phyloP scores from a whole-genome alignment of 2,888 invertebrate genomes.

The Danaus chrysippus region DNA sequence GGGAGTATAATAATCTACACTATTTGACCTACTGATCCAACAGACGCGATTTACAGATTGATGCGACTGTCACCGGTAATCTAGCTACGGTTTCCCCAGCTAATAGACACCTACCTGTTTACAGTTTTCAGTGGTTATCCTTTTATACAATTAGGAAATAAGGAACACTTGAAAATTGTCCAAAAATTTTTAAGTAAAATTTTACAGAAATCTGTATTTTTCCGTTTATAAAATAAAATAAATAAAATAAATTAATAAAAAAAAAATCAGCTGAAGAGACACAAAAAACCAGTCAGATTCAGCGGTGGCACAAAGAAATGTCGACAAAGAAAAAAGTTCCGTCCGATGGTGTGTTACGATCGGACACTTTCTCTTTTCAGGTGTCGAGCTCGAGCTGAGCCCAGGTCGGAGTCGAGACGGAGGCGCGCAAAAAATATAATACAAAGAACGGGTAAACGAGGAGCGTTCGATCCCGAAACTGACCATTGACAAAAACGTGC shows the following conservation, averaged over 20 bases:
- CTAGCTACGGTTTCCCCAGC: constrained; percentile 23
- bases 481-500: constrained; percentile 89
- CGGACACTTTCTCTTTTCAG: constrained; percentile 68
- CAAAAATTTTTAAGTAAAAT: not conserved
- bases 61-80: constrained; percentile 1
- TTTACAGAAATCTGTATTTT: not conserved
- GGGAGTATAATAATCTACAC: constrained; percentile 1
- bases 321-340: constrained; percentile 57
- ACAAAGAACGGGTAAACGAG: constrained; percentile 56
- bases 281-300: not conserved
- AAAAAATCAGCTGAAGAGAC: not conserved
- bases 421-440: constrained; percentile 1
- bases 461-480: constrained; percentile 50
- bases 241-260: not conserved
- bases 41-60: constrained; percentile 9
- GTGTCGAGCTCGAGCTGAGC: constrained; percentile 38
- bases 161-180: no score
- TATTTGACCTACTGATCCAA: constrained; percentile 1
- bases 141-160: not conserved
- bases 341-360: constrained; percentile 52
- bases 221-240: not conserved
- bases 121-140: constrained; percentile 10
- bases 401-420: constrained; percentile 37
- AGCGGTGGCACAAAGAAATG: constrained; percentile 52
- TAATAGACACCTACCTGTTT: constrained; percentile 23